Evolutionary conservation across 2,797 vertebrate genomes (phyloP).

Genomic region (Karalla daura): DNA sequence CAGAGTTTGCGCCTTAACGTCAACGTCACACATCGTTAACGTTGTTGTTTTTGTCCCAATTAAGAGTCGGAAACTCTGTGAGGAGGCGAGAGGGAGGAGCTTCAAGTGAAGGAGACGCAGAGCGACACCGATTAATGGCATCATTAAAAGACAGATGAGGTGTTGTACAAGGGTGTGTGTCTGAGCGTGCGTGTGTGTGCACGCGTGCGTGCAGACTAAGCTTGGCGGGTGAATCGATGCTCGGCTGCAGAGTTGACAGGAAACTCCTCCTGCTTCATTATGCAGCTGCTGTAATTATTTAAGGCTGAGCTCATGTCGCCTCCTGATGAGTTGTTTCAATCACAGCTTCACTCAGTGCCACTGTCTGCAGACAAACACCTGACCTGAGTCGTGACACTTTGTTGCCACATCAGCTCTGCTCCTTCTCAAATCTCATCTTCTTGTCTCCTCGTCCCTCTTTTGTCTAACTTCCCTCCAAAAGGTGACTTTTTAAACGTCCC

Average conservation of each 20-base stretch:
- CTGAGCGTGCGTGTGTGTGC: not conserved
- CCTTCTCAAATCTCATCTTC: too few relatives aligned
- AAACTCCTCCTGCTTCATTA: slow-evolving; percentile 35
- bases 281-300: slow-evolving; percentile 23
- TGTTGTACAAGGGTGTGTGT: not conserved
- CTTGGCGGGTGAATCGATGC: not conserved
- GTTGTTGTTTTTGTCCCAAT: slow-evolving; percentile 25
- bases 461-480: too few relatives aligned
- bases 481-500: too few relatives aligned
- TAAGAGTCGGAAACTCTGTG: not conserved
- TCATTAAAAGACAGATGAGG: slow-evolving; percentile 18
- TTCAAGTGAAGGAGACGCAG: not conserved
- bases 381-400: too few relatives aligned
- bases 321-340: slow-evolving; percentile 35
- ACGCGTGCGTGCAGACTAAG: not conserved
- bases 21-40: not conserved
- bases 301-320: slow-evolving; percentile 5
- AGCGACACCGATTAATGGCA: slow-evolving; percentile 16
- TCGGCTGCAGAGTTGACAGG: slow-evolving; percentile 6
- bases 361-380: too few relatives aligned
- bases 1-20: too few relatives aligned
- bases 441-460: too few relatives aligned
- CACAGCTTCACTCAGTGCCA: slow-evolving; percentile 27
- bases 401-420: too few relatives aligned
- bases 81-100: not conserved